Evolutionary conservation across 2,888 invertebrate genomes (phyloP).

Genomic region (Iphiclides podalirius): DNA sequence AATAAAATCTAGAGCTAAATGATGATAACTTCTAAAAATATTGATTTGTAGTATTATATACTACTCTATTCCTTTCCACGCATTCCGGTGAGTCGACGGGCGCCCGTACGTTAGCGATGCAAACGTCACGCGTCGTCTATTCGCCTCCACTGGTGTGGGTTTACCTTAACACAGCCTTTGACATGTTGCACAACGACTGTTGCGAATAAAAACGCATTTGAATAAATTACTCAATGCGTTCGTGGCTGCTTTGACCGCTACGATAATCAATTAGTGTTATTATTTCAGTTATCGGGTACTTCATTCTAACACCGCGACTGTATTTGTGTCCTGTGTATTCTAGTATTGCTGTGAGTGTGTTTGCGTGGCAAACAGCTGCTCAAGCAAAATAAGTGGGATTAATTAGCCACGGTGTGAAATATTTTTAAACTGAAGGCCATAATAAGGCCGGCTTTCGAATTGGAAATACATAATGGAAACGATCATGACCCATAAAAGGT

Average conservation of each 20-base stretch:
- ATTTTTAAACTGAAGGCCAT: too few relatives aligned
- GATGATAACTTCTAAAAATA: too few relatives aligned
- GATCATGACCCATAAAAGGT: too few relatives aligned
- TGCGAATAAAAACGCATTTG: slow-evolving; percentile 5
- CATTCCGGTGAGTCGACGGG: slow-evolving; percentile 3
- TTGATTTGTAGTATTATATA: too few relatives aligned
- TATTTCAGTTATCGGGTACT: not conserved
- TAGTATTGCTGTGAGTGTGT: not conserved
- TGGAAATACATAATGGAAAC: too few relatives aligned
- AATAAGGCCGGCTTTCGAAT: too few relatives aligned
- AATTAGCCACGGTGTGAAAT: too few relatives aligned
- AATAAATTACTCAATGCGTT: slow-evolving; percentile 11
- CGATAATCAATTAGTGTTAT: slow-evolving; percentile 9
- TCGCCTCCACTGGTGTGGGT: slow-evolving; percentile 17
- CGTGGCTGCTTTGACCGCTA: slow-evolving; percentile 2
- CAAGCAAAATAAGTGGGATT: not conserved
- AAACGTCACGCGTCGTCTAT: slow-evolving; percentile 25
- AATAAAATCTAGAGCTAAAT: too few relatives aligned
- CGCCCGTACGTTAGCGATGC: slow-evolving; percentile 25
- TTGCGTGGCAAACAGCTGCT: not conserved
- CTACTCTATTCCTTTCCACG: slow-evolving; percentile 3
- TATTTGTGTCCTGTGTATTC: too few relatives aligned
- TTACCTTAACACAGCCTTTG: slow-evolving; percentile 18
- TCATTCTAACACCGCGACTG: not conserved
- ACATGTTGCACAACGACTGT: slow-evolving; percentile 9